Evolutionary conservation across 2,888 invertebrate genomes (phyloP).

Genomic region (Entomobrya proxima): DNA sequence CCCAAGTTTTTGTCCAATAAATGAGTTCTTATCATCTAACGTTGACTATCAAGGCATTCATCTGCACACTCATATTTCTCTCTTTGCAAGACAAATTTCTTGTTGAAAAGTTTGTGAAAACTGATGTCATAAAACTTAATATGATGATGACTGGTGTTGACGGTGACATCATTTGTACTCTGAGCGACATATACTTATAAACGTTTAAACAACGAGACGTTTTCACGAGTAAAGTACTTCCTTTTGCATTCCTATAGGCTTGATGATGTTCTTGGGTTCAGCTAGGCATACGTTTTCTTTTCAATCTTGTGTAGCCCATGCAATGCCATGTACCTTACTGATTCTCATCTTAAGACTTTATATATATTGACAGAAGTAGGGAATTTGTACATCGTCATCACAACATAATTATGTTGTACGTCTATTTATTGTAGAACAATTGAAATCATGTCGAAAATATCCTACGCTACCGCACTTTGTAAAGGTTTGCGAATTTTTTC

Average conservation of each 20-base stretch:
- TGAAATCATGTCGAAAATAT: constrained; percentile 5
- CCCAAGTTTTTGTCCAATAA: too few relatives aligned
- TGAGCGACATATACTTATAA: background rate
- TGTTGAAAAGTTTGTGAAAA: constrained; percentile 23
- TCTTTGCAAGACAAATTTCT: background rate
- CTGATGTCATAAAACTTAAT: constrained; percentile 34
- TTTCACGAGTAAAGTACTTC: too few relatives aligned
- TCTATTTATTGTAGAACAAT: constrained; percentile 11
- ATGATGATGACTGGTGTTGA: constrained; percentile 15
- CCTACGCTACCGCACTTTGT: background rate
- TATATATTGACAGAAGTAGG: too few relatives aligned
- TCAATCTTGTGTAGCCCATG: too few relatives aligned
- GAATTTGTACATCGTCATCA: constrained; percentile 7
- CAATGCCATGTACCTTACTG: too few relatives aligned
- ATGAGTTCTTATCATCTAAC: too few relatives aligned
- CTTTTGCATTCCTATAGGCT: too few relatives aligned
- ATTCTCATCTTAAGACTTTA: too few relatives aligned
- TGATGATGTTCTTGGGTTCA: too few relatives aligned
- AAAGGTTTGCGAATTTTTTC: background rate
- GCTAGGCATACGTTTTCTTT: too few relatives aligned
- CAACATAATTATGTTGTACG: background rate
- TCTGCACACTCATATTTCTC: too few relatives aligned
- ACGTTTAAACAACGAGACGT: background rate
- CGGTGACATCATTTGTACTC: constrained; percentile 8
- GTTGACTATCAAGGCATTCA: too few relatives aligned